Conservation (phyloP, 2,113 vertebrate genomes). For the Chaetodon auriga region DNA sequence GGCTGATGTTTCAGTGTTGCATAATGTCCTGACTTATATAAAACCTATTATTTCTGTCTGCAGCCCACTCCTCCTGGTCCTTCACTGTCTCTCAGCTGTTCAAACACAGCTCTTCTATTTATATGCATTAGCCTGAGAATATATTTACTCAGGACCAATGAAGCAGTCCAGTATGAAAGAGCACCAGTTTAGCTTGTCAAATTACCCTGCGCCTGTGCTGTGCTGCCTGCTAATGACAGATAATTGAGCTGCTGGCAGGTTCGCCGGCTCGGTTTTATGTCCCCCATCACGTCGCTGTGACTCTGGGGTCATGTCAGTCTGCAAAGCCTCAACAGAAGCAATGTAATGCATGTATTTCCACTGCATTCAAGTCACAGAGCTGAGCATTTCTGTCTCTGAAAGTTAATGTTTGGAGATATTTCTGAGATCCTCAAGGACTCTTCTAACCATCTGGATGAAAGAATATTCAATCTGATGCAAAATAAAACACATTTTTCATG, state of each 20-base stretch:
- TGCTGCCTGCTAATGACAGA: constrained; percentile 89
- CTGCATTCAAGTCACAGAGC: neutral
- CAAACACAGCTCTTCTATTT: constrained; percentile 88
- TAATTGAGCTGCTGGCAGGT: constrained; percentile 90
- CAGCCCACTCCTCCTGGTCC: constrained; percentile 7
- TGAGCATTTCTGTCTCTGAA: neutral
- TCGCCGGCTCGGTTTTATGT: constrained; percentile 27
- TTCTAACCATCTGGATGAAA: neutral
- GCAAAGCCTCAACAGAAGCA: neutral
- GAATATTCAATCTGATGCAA: neutral
- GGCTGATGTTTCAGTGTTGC: neutral
- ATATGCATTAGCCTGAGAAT: constrained; percentile 86
- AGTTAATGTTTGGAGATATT: neutral
- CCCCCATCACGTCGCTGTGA: neutral
- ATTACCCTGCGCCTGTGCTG: constrained; percentile 82
- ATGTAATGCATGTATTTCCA: neutral
- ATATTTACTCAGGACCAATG: constrained; percentile 90
- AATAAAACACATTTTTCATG: neutral
- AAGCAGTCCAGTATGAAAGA: constrained; percentile 89
- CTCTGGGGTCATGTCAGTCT: constrained; percentile 36
- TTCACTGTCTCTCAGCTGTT: constrained; percentile 85
- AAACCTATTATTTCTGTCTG: constrained; percentile 19
- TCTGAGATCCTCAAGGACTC: neutral
- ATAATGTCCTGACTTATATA: constrained; percentile 9
- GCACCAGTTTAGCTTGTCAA: constrained; percentile 91